phyloP scores from a whole-genome alignment of 2,888 invertebrate species.

The Metacarcinus magister region DNA sequence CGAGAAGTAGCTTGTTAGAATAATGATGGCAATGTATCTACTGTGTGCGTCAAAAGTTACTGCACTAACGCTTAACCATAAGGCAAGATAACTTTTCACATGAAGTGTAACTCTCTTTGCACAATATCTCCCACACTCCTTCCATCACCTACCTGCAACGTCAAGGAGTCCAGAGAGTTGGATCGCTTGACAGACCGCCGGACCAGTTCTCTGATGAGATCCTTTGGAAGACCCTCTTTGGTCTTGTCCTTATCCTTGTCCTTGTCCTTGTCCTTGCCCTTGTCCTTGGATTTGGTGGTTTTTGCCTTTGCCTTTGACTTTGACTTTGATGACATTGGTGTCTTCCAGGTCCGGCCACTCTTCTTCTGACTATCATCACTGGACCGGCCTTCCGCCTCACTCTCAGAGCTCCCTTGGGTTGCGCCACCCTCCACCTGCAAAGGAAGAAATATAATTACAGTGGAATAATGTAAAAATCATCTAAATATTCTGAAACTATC shows the following conservation, averaged over 20 bases:
- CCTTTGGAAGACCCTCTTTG: constrained; percentile 63
- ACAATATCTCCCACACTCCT: background rate
- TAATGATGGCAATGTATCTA: too few species aligned
- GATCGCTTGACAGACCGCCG: constrained; percentile 76
- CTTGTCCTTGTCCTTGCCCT: constrained; percentile 22
- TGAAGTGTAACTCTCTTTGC: too few species aligned
- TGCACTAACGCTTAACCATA: too few species aligned
- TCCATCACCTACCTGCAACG: constrained; percentile 37
- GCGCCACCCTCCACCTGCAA: constrained; percentile 60
- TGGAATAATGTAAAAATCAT: background rate
- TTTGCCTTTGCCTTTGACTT: background rate
- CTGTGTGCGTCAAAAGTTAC: too few species aligned
- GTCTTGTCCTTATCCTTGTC: background rate
- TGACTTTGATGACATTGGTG: background rate
- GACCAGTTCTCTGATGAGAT: constrained; percentile 42
- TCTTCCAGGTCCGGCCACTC: background rate
- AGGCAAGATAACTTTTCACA: too few species aligned
- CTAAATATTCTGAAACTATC: background rate
- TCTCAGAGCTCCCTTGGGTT: background rate
- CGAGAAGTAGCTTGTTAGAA: background rate
- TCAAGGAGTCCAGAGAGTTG: constrained; percentile 73
- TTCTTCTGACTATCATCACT: constrained; percentile 51
- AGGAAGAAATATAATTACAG: background rate
- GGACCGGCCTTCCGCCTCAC: constrained; percentile 47
- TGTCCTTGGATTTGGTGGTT: constrained; percentile 50